phyloP scores from a whole-genome alignment of 2,888 invertebrate species.

The Baronia brevicornis region DNA sequence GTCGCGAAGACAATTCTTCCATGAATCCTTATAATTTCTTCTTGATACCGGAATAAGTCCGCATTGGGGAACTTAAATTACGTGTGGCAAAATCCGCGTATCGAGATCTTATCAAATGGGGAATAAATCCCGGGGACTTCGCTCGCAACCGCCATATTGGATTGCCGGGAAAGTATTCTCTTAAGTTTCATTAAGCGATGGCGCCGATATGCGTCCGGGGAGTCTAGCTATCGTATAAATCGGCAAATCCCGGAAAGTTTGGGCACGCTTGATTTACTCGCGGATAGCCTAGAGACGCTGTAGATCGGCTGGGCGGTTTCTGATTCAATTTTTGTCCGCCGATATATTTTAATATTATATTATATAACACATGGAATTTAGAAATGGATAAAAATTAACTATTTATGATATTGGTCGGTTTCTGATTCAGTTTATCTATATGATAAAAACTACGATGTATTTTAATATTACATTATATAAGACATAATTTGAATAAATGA shows the following conservation, averaged over 20 bases:
- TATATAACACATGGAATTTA: too few relatives aligned
- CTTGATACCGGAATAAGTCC: conserved; percentile 61
- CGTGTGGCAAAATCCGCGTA: conserved; percentile 53
- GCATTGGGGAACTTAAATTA: conserved; percentile 62
- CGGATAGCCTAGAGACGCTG: conserved; percentile 13
- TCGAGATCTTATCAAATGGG: conserved; percentile 56
- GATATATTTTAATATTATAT: conserved; percentile 1
- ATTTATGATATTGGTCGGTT: too few relatives aligned
- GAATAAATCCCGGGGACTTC: conserved; percentile 56
- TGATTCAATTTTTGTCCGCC: not conserved
- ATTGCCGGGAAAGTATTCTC: conserved; percentile 62
- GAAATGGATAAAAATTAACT: too few relatives aligned
- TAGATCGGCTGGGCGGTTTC: conserved; percentile 1
- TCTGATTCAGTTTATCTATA: too few relatives aligned
- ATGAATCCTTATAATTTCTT: conserved; percentile 63
- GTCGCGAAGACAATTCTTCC: conserved; percentile 20
- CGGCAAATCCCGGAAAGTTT: conserved; percentile 28
- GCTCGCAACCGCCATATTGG: conserved; percentile 55
- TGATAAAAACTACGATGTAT: too few relatives aligned
- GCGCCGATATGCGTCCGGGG: conserved; percentile 41
- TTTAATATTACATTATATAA: too few relatives aligned
- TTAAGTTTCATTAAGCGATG: conserved; percentile 73
- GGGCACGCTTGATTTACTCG: conserved; percentile 31
- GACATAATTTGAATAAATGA: too few relatives aligned
- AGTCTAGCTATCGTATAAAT: conserved; percentile 28